These are phyloP conservation scores for Ericerus pela DNA, from an alignment of 1,140 invertebrate species.

Conservation along the genomic window DNA sequence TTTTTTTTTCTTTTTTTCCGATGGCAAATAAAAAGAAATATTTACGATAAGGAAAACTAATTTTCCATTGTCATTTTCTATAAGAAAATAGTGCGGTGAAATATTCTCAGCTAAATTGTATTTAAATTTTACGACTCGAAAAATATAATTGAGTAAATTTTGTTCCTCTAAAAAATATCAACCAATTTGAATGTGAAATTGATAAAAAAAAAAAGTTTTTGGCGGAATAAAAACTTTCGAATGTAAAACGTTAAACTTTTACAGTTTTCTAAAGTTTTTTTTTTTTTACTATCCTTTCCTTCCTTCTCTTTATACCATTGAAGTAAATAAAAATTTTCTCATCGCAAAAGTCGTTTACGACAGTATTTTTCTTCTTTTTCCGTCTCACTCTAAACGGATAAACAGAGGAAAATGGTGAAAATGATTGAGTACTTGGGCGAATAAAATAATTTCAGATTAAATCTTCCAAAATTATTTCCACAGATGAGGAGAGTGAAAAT, in stretches of 20 bases:
- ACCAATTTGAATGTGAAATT: conserved; percentile 1
- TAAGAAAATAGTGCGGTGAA: too few relatives aligned
- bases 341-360: too few relatives aligned
- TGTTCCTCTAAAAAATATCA: conserved; percentile 4
- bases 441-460: too few relatives aligned
- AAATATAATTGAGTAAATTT: conserved; percentile 1
- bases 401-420: too few relatives aligned
- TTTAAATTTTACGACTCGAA: conserved; percentile 11
- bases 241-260: conserved; percentile 1
- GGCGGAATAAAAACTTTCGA: neutral
- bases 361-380: too few relatives aligned
- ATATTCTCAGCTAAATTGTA: too few relatives aligned
- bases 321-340: neutral
- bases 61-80: too few relatives aligned
- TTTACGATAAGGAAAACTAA: neutral
- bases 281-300: too few relatives aligned
- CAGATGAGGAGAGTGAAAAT: too few relatives aligned
- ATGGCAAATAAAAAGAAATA: neutral
- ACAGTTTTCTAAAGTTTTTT: neutral
- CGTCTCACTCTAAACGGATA: too few relatives aligned
- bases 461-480: too few relatives aligned
- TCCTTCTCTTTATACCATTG: neutral
- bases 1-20: neutral
- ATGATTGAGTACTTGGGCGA: too few relatives aligned
- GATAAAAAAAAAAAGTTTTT: conserved; percentile 6